Conservation (phyloP, 2,113 vertebrate species). For the Hippocampus comes region DNA sequence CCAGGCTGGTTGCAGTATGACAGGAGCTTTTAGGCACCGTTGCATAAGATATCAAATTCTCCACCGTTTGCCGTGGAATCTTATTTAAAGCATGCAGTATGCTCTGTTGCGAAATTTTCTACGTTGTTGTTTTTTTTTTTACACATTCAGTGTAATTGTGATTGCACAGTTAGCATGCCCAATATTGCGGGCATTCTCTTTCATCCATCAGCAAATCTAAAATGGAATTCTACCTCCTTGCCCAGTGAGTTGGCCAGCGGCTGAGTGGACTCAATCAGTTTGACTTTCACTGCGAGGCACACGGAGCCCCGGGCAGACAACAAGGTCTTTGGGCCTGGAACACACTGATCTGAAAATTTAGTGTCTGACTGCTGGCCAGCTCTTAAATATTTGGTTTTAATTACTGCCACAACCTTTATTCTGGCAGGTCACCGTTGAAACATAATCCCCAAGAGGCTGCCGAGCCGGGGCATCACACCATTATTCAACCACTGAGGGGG, state of each 20-base stretch:
- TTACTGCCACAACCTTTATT: conserved; percentile 77
- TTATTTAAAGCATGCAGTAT: conserved; percentile 6
- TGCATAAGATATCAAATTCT: conserved; percentile 7
- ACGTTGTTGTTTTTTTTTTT: conserved; percentile 18
- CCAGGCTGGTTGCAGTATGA: conserved; percentile 2
- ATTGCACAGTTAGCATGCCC: conserved; percentile 16
- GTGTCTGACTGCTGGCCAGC: conserved; percentile 47
- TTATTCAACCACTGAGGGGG: conserved; percentile 54
- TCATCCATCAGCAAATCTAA: conserved; percentile 43
- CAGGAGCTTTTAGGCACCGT: conserved; percentile 11
- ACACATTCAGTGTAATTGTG: conserved; percentile 10
- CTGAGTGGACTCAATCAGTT: conserved; percentile 61
- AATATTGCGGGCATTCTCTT: conserved; percentile 33
- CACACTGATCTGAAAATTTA: conserved; percentile 71
- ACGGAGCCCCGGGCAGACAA: conserved; percentile 57
- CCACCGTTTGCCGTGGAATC: conserved; percentile 18
- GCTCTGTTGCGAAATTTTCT: conserved; percentile 12
- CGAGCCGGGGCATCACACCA: conserved; percentile 55
- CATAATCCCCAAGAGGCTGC: conserved; percentile 63
- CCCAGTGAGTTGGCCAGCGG: conserved; percentile 56
- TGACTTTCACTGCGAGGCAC: conserved; percentile 63
- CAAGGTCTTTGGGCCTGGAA: conserved; percentile 56
- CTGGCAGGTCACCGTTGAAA: conserved; percentile 71
- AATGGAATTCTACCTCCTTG: conserved; percentile 40
- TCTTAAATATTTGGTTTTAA: conserved; percentile 80